Evolutionary conservation across 2,888 invertebrate species (phyloP).

Genomic region (Synergus itoensis): DNA sequence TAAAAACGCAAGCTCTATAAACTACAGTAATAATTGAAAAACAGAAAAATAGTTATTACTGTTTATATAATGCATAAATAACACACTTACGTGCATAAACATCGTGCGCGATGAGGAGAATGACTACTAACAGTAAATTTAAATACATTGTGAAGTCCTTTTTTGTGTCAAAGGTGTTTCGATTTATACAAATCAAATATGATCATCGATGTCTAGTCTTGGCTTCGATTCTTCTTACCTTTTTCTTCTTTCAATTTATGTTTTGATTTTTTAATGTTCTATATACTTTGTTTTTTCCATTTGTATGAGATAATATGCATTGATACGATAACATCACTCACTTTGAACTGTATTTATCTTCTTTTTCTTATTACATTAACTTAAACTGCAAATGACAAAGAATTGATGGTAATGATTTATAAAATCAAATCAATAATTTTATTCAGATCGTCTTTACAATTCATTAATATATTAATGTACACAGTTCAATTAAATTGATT

Average conservation of each 20-base stretch:
- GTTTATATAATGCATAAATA: not conserved
- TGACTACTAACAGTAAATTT: conserved; percentile 18
- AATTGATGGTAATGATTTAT: not conserved
- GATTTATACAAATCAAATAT: not conserved
- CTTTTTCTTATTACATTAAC: not conserved
- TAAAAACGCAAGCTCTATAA: too few species aligned
- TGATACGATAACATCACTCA: not conserved
- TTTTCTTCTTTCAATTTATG: not conserved
- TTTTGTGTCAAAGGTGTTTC: not conserved
- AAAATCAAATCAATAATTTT: not conserved
- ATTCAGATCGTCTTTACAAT: too few species aligned
- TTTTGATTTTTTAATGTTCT: not conserved
- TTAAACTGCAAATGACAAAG: not conserved
- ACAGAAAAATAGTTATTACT: not conserved
- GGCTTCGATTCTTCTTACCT: not conserved
- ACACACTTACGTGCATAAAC: conserved; percentile 23
- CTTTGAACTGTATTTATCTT: not conserved
- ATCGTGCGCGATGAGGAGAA: conserved; percentile 13
- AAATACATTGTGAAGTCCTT: conserved; percentile 2
- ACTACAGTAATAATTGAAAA: not conserved
- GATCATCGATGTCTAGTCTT: not conserved
- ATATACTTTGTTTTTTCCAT: not conserved
- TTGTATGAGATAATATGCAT: not conserved
- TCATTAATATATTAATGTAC: not conserved
- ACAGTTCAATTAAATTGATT: not conserved